Evolutionary conservation across 2,888 invertebrate species (phyloP), one percentile per base, ranked within the genome.

Genomic region (Dascillus cervinus): DNA sequence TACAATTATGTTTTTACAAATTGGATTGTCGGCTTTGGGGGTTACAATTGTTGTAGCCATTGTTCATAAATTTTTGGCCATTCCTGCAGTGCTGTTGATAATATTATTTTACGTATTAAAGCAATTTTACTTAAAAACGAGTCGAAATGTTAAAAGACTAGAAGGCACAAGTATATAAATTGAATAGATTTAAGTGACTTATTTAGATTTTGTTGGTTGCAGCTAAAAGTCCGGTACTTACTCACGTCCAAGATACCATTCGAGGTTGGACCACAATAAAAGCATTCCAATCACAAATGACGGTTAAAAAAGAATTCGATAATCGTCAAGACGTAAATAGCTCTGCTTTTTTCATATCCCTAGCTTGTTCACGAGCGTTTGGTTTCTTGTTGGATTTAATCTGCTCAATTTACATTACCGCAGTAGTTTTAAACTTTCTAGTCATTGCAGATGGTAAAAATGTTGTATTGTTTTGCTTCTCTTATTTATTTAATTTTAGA

Each of bases 201-300:
- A 6, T 9, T 27, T 23, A 4, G 20, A 31, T 26, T 5, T 29
- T 17, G 13, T 11, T 40, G 33, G 21, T 50, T 55, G 20, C 65
- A 86, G 87, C 80, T 70, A 65, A 70, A 72, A 82, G 81, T 50
- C 84, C 85, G 2, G 75, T 86, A 1, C 84, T 81, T 57, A 72
- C 75, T 1, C 83, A 84, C 51, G 61, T 83, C 26, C 79, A 75
- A 46, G 75, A 80, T n/a, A 75, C 79, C 1, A 61, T 86, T 2
- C 75, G 80, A 57, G 86, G 86, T 2, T 58, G 86, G 12, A 67
- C 77, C n/a, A 82, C 83, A 0, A 80, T 87, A 10, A 65, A 84
- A 43, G 77, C 81, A 1, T 80, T 78, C 46, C 66, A 67, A 13
- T 76, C 75, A 1, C 73, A 79, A 55, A 58, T 68, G 13, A 64